Percentiles rank a stretch among this genome's conserved stretches.
Conservation (phyloP, 2,113 vertebrate species). For the Falco punctatus region DNA sequence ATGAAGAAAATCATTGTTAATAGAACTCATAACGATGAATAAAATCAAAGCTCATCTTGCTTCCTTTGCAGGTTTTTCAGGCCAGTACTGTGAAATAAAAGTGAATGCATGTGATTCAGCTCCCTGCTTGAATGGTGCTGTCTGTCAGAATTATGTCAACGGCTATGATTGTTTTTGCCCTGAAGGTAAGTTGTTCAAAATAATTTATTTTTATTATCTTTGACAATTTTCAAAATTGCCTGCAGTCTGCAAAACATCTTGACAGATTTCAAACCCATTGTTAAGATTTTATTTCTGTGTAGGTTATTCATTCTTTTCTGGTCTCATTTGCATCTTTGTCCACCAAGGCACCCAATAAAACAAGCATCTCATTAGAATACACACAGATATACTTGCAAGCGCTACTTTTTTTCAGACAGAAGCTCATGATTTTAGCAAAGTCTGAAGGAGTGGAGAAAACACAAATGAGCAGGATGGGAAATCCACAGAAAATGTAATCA, state of each 20-base stretch:
- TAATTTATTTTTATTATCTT: conserved; percentile 58
- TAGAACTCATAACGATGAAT: background rate
- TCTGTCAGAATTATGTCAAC: conserved; percentile 76
- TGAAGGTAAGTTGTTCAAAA: conserved; percentile 72
- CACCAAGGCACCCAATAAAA: background rate
- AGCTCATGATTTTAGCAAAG: background rate
- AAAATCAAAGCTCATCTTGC: conserved; percentile 41
- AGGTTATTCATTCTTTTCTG: background rate
- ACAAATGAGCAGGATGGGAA: background rate
- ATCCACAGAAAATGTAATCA: background rate
- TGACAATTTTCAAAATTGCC: conserved; percentile 37
- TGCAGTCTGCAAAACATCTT: background rate
- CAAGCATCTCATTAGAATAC: background rate
- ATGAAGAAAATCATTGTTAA: conserved; percentile 11
- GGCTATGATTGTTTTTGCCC: conserved; percentile 78
- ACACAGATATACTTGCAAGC: background rate
- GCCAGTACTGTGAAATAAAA: conserved; percentile 74
- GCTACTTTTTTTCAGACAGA: background rate
- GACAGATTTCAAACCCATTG: conserved; percentile 17
- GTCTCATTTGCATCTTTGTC: conserved; percentile 16
- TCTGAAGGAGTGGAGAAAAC: background rate
- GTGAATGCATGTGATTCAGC: conserved; percentile 72
- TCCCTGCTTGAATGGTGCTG: conserved; percentile 76
- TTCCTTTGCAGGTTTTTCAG: conserved; percentile 71
- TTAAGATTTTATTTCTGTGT: background rate